Evolutionary conservation across 2,888 invertebrate genomes (phyloP).

Genomic region (Strigamia maritima): DNA sequence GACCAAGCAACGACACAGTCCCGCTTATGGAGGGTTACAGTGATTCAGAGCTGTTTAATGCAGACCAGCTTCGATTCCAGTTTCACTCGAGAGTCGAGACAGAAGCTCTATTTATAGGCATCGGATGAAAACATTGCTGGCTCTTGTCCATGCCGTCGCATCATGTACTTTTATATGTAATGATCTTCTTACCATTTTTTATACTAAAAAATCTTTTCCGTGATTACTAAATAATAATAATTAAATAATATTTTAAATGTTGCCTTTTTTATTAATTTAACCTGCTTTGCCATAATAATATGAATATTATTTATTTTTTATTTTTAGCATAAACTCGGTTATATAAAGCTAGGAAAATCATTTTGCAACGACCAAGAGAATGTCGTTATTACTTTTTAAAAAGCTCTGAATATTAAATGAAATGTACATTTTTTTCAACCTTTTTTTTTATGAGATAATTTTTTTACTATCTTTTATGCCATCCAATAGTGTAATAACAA

Average conservation of each 20-base stretch:
- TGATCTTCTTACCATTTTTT: background rate
- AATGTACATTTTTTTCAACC: background rate
- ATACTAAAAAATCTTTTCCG: background rate
- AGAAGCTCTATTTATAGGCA: slow-evolving; percentile 24
- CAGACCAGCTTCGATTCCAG: slow-evolving; percentile 25
- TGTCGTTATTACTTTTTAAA: background rate
- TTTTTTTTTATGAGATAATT: background rate
- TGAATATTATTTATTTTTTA: background rate
- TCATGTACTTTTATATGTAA: background rate
- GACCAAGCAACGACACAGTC: background rate
- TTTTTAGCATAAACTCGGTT: background rate
- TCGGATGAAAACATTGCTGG: background rate
- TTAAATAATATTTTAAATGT: background rate
- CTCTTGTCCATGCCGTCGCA: background rate
- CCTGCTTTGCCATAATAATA: background rate
- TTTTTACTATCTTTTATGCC: background rate
- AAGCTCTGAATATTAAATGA: background rate
- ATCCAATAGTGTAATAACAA: background rate
- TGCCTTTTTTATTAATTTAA: background rate
- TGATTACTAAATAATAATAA: background rate
- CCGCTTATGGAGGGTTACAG: background rate
- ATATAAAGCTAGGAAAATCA: background rate
- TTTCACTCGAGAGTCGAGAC: background rate
- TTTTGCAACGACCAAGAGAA: background rate
- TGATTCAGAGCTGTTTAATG: slow-evolving; percentile 35